A percentile compares a stretch with the other conserved stretches of the same genome.
These are phyloP conservation scores for Nasonia vitripennis DNA, from an alignment of 1,140 invertebrate species.

Conservation along the genomic window DNA sequence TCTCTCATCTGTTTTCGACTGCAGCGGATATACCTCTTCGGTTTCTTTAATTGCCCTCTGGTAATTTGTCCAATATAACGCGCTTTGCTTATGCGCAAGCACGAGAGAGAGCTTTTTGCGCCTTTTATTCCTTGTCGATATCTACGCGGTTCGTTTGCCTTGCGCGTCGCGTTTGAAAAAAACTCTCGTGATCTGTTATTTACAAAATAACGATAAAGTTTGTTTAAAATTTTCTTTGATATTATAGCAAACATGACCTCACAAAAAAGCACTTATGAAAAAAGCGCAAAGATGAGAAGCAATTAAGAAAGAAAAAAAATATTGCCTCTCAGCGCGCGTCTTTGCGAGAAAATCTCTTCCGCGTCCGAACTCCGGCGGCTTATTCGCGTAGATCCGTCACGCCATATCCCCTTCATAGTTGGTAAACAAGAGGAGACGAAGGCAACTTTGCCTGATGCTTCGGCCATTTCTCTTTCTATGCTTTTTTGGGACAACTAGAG, in stretches of 20 bases:
- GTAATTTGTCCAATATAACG: not conserved
- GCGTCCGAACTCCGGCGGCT: not conserved
- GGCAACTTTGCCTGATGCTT: not conserved
- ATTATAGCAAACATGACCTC: too few relatives aligned
- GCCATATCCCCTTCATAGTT: not conserved
- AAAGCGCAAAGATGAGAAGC: too few relatives aligned
- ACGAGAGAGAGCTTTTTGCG: not conserved
- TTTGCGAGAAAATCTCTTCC: not conserved
- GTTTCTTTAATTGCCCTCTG: not conserved
- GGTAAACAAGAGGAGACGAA: conserved; percentile 1
- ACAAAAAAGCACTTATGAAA: too few relatives aligned
- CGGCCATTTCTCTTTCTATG: not conserved
- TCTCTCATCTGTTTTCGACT: conserved; percentile 13
- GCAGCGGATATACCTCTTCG: not conserved
- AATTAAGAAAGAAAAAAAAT: too few relatives aligned
- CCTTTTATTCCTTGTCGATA: too few relatives aligned
- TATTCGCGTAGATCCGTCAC: not conserved
- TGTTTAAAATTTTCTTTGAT: too few relatives aligned
- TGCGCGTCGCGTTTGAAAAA: too few relatives aligned
- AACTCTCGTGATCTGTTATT: too few relatives aligned
- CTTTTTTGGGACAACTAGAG: not conserved
- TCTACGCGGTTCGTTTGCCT: too few relatives aligned
- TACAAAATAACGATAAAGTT: too few relatives aligned
- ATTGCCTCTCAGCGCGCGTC: not conserved
- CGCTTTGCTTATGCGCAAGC: not conserved